Evolutionary conservation across 2,888 invertebrate species (phyloP).

Genomic region (Chymomyza procnemis): DNA sequence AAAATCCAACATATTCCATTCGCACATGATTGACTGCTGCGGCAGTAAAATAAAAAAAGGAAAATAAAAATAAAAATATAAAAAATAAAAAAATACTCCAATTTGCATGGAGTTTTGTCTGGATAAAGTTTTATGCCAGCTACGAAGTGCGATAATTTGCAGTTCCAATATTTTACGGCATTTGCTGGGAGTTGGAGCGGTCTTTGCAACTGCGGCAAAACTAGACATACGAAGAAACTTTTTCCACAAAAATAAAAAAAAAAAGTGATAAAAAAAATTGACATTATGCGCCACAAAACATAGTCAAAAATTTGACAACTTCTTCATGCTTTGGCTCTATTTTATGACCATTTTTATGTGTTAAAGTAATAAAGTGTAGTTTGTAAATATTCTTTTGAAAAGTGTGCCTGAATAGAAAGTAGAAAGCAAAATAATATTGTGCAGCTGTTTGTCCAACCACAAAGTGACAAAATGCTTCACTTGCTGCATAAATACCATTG

Average conservation of each 20-base stretch:
- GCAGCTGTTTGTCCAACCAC: background rate
- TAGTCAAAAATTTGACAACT: conserved; percentile 33
- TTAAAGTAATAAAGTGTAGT: background rate
- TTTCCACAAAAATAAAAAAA: conserved; percentile 15
- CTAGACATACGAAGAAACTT: conserved; percentile 19
- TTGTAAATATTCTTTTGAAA: background rate
- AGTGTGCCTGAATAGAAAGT: background rate
- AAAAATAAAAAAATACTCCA: background rate
- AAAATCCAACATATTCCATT: background rate
- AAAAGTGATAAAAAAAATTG: background rate
- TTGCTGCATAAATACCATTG: background rate
- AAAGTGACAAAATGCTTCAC: background rate
- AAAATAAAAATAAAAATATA: no score
- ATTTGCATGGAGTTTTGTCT: background rate
- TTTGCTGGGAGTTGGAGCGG: conserved; percentile 28
- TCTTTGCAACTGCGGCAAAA: conserved; percentile 27
- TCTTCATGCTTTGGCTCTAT: background rate
- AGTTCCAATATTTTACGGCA: conserved; percentile 48
- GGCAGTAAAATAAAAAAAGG: background rate
- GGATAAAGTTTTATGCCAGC: conserved; percentile 46
- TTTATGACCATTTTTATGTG: background rate
- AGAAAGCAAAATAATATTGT: background rate
- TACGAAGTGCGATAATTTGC: conserved; percentile 56
- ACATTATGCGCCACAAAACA: background rate
- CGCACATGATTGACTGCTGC: background rate